Percentiles rank a stretch among this genome's conserved stretches.
Evolutionary conservation across 2,888 invertebrate genomes (phyloP).

Genomic region (Abscondita cerata): DNA sequence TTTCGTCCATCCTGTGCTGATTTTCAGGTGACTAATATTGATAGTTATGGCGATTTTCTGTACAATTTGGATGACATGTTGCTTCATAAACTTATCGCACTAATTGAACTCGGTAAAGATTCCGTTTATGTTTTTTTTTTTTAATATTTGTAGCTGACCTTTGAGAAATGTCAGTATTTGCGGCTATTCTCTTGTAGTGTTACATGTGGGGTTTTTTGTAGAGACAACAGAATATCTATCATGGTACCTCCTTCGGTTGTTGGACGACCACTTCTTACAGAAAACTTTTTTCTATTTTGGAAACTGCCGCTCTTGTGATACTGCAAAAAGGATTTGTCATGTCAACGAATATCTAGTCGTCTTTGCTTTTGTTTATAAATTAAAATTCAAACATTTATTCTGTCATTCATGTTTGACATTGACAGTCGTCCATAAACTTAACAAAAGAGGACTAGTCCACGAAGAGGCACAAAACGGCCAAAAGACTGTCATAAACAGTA

Average conservation of each 20-base stretch:
- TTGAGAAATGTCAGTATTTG: conserved; percentile 1
- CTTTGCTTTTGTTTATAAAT: no score
- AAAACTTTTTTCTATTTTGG: conserved; percentile 22
- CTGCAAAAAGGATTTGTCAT: no score
- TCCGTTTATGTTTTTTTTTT: conserved; percentile 13
- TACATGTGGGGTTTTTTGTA: conserved; percentile 14
- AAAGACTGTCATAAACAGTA: no score
- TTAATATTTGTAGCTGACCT: conserved; percentile 14
- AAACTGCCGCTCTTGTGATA: conserved; percentile 19
- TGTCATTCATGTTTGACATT: no score
- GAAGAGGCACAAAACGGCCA: no score
- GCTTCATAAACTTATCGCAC: neutral
- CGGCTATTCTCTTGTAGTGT: neutral
- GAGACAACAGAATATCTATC: conserved; percentile 19
- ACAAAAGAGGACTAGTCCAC: no score
- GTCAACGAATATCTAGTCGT: no score
- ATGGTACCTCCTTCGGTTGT: conserved; percentile 10
- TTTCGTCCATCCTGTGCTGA: neutral
- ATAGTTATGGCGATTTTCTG: no score
- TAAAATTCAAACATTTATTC: no score
- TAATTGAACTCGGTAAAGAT: conserved; percentile 17
- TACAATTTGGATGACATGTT: no score
- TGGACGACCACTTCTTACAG: conserved; percentile 11
- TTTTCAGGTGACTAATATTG: neutral
- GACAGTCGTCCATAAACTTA: no score